Evolutionary conservation across 2,888 invertebrate genomes (phyloP).

Genomic region (Tuta absoluta): DNA sequence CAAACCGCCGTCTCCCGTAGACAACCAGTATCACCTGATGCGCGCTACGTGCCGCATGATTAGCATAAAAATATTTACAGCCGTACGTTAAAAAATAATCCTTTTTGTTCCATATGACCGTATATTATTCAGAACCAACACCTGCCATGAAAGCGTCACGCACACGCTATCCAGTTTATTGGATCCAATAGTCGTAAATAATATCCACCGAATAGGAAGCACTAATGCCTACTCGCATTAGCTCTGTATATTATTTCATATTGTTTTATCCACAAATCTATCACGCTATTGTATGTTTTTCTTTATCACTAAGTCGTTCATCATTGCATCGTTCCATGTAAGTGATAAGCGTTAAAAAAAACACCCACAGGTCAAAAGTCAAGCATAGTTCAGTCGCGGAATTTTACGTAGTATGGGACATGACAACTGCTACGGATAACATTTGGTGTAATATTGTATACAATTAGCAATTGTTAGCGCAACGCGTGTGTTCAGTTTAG

Average conservation of each 20-base stretch:
- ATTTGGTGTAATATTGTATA: no score
- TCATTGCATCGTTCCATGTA: not conserved
- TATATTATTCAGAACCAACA: constrained; percentile 14
- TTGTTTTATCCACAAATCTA: not conserved
- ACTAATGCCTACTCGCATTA: not conserved
- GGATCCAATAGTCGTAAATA: not conserved
- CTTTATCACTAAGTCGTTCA: not conserved
- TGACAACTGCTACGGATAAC: no score
- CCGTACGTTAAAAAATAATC: not conserved
- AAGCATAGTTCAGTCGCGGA: no score
- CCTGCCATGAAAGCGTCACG: constrained; percentile 17
- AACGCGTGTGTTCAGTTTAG: no score
- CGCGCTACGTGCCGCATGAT: constrained; percentile 17
- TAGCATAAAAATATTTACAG: not conserved
- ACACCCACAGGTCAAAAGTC: no score
- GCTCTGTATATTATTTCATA: not conserved
- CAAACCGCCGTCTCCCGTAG: constrained; percentile 29
- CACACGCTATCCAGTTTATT: constrained; percentile 9
- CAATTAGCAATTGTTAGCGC: no score
- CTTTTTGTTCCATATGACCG: not conserved
- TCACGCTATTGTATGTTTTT: not conserved
- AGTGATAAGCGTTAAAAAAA: not conserved
- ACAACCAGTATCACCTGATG: constrained; percentile 33
- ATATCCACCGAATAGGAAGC: not conserved
- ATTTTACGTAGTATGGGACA: no score